These are phyloP conservation scores for Temnothorax rugatulus DNA, from an alignment of 2,888 invertebrate genomes.

Conservation along the genomic window DNA sequence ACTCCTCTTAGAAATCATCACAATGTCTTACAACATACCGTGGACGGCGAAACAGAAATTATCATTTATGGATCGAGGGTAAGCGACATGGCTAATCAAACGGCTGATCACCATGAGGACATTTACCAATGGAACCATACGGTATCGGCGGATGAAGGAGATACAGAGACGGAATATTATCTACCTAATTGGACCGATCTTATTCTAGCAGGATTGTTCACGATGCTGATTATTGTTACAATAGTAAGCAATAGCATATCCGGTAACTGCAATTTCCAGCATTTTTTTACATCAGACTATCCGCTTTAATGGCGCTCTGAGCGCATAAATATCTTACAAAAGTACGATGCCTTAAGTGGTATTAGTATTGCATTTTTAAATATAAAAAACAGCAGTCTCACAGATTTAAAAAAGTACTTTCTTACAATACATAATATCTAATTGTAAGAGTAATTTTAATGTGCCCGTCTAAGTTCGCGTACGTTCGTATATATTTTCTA, in stretches of 20 bases:
- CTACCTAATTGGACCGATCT: conserved; percentile 83
- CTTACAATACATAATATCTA: background rate
- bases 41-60: conserved; percentile 59
- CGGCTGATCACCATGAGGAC: conserved; percentile 70
- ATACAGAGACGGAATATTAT: conserved; percentile 68
- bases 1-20: conserved; percentile 30
- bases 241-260: conserved; percentile 80
- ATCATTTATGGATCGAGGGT: conserved; percentile 73
- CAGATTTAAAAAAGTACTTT: background rate
- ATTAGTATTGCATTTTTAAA: background rate
- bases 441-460: background rate
- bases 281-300: conserved; percentile 12
- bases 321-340: background rate
- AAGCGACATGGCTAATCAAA: conserved; percentile 75
- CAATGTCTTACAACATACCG: conserved; percentile 56
- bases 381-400: background rate
- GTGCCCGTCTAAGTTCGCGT: too few relatives aligned
- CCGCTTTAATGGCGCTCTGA: background rate
- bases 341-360: background rate
- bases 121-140: conserved; percentile 73
- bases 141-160: conserved; percentile 52
- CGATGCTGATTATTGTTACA: conserved; percentile 84
- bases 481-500: background rate
- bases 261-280: background rate
- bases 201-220: conserved; percentile 82